These are phyloP conservation scores for Orthonevra nobilis DNA, from an alignment of 2,888 invertebrate species.

Conservation along the genomic window DNA sequence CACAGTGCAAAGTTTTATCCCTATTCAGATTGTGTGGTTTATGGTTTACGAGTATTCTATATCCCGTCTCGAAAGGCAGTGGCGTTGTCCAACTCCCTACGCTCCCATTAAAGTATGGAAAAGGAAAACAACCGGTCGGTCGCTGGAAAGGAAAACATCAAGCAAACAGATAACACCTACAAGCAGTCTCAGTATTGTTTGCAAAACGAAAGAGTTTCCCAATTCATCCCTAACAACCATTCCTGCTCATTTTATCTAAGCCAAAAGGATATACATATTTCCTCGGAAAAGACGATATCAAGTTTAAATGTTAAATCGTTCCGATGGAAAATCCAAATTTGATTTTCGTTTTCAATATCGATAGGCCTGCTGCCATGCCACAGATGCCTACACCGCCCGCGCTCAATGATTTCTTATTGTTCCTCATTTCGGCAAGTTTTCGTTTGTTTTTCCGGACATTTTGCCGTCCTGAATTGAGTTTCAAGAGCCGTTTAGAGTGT, in stretches of 20 bases:
- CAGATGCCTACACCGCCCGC: background rate
- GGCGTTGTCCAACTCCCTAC: background rate
- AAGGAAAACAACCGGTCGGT: conserved; percentile 4
- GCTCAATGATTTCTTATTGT: conserved; percentile 8
- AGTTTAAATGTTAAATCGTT: conserved; percentile 49
- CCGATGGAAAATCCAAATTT: conserved; percentile 63
- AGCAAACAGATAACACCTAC: conserved; percentile 27
- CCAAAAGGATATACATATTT: background rate
- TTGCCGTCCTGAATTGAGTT: conserved; percentile 22
- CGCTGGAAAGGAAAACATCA: conserved; percentile 28
- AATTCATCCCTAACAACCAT: too few relatives aligned
- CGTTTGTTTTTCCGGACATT: conserved; percentile 27
- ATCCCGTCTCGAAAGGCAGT: conserved; percentile 3
- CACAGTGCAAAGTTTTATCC: conserved; percentile 12
- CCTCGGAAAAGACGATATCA: conserved; percentile 28
- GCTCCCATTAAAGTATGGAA: background rate
- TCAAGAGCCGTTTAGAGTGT: conserved; percentile 47
- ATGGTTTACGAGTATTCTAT: conserved; percentile 34
- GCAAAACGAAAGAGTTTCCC: too few relatives aligned
- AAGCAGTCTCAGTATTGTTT: too few relatives aligned
- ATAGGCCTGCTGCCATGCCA: background rate
- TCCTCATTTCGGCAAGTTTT: conserved; percentile 23
- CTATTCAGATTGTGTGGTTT: conserved; percentile 39
- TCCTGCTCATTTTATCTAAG: too few relatives aligned
- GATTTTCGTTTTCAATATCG: conserved; percentile 44